Evolutionary conservation across 2,797 vertebrate species (phyloP), one percentile per base, ranked within the genome.

Genomic region (Bovichtus diacanthus): DNA sequence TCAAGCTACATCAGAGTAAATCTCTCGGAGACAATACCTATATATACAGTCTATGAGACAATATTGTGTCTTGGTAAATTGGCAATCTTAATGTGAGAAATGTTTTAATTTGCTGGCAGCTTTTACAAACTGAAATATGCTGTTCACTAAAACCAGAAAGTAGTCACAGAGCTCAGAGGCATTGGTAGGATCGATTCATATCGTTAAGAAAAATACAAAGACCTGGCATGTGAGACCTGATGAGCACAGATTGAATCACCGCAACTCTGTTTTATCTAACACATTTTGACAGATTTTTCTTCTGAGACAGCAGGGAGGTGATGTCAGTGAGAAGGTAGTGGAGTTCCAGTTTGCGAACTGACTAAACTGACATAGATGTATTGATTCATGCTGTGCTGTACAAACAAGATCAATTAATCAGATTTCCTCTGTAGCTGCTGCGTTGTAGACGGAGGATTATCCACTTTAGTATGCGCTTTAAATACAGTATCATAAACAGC

Each of bases 341-440:
- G 29, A 44, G 55, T 36, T 64, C 36, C 70, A 36, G 41, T 55
- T 77, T 82, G 29, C 19, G n/a, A 78, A 76, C 50, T 50, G 55
- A 62, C 25, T 44, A 31, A 75, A 81, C 65, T 69, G 54, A 78
- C 53, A 72, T 34, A 18, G 29, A 72, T 44, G 61, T 83, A 87
- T 75, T 59, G 84, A 87, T 82, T 85, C 61, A 62, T 50, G 74
- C 56, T 51, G 65, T 61, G 64, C 43, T 9, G 9, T 61, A 65
- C 70, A 53, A 77, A 67, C 76, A 67, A 27, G 34, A 44, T n/a
- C n/a, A n/a, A n/a, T 67, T 82, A 70, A 89, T 88, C 58, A 74
- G 47, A 82, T 88, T 83, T 70, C 36, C 56, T 59, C 53, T 66
- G 23, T 64, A 23, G 54, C 58, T 65, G 66, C 70, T 75, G 66